These are phyloP conservation scores for Pluvialis apricaria DNA, from an alignment of 2,113 vertebrate species.

Conservation along the genomic window DNA sequence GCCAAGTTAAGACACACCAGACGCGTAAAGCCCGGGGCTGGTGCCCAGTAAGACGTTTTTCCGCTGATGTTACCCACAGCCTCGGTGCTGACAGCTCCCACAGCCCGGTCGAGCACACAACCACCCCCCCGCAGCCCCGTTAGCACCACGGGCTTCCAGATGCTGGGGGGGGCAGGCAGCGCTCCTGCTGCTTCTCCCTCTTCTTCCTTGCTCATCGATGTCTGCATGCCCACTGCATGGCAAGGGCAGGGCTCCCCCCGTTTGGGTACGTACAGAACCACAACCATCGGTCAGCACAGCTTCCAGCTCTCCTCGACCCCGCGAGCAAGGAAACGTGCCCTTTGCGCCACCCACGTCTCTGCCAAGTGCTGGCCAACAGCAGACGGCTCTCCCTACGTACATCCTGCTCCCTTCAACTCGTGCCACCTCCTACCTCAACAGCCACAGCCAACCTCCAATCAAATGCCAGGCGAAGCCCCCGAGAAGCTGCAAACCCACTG, in stretches of 20 bases:
- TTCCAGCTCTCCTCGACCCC: neutral
- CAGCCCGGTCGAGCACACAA: neutral
- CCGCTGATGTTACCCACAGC: neutral
- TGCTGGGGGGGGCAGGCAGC: neutral
- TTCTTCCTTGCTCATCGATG: neutral
- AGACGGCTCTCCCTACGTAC: neutral
- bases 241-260: neutral
- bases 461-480: neutral
- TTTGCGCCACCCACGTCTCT: fast-evolving
- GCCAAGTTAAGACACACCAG: neutral
- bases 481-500: neutral
- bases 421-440: neutral
- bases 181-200: neutral
- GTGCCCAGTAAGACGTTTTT: neutral
- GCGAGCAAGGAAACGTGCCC: neutral
- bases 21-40: too few species aligned
- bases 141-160: too few species aligned
- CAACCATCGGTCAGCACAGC: neutral
- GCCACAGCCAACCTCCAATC: neutral
- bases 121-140: neutral
- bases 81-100: neutral
- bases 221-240: neutral
- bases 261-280: neutral
- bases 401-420: neutral
- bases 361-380: fast-evolving